Percentiles rank a stretch among this genome's conserved stretches.
phyloP scores from a whole-genome alignment of 2,888 invertebrate genomes.

The Metopia argyrocephala region DNA sequence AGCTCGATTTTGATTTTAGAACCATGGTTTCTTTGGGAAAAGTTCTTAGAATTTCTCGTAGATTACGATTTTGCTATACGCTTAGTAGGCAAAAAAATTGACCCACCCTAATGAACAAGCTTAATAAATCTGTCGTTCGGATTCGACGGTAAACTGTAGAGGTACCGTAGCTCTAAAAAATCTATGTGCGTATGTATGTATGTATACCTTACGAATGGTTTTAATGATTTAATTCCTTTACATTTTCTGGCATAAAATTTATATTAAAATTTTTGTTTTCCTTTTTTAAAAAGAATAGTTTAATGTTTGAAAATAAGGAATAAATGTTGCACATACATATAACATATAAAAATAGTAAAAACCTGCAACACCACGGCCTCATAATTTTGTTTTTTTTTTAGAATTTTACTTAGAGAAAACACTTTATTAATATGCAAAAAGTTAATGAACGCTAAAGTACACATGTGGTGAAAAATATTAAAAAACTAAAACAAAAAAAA shows the following conservation, averaged over 20 bases:
- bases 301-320: background rate
- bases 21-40: no score
- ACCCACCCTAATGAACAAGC: no score
- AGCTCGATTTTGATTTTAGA: no score
- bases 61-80: no score
- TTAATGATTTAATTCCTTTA: background rate
- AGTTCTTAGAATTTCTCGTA: no score
- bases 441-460: conserved; percentile 64
- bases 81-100: no score
- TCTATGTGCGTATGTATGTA: no score
- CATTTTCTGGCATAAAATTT: background rate
- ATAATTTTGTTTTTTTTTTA: background rate
- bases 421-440: conserved; percentile 65
- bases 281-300: background rate
- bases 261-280: background rate
- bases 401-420: conserved; percentile 29
- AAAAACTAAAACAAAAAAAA: conserved; percentile 36
- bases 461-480: conserved; percentile 61
- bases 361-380: conserved; percentile 8
- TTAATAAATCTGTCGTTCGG: no score
- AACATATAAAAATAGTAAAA: background rate
- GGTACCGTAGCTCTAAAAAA: no score
- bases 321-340: background rate
- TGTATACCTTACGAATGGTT: no score
- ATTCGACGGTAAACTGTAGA: no score